phyloP scores from a whole-genome alignment of 2,113 vertebrate genomes.

The Irena cyanogastra region DNA sequence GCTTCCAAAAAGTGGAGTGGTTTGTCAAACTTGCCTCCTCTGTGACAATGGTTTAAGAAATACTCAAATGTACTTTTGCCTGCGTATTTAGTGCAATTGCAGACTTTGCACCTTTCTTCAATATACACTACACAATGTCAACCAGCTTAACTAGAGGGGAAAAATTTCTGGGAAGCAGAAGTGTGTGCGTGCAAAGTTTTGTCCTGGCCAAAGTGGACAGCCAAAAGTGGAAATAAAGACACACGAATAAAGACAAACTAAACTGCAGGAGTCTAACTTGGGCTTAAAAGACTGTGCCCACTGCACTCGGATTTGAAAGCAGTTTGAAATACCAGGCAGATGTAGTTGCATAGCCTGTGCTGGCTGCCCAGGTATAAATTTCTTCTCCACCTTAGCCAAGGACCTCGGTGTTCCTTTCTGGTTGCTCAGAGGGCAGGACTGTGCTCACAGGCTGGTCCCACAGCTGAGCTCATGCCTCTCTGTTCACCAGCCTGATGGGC shows the following conservation, averaged over 20 bases:
- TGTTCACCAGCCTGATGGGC: too few species aligned
- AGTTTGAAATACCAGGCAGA: not conserved
- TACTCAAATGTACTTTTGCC: not conserved
- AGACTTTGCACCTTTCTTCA: not conserved
- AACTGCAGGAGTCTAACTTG: not conserved
- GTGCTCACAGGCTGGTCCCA: not conserved
- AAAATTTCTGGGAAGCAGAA: not conserved
- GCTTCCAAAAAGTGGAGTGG: not conserved
- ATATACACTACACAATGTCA: not conserved
- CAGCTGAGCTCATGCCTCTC: not conserved
- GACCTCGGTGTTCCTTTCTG: accelerated
- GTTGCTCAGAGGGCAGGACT: not conserved
- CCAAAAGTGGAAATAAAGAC: not conserved
- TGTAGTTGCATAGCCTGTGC: accelerated
- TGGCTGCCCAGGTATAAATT: not conserved
- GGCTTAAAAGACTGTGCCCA: not conserved
- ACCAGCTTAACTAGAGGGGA: not conserved
- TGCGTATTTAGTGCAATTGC: not conserved
- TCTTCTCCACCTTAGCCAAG: not conserved
- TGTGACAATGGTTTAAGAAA: not conserved
- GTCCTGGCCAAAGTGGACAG: not conserved
- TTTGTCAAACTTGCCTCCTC: not conserved
- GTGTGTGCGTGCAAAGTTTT: not conserved
- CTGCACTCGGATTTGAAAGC: not conserved
- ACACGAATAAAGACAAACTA: accelerated